Evolutionary conservation across 2,888 invertebrate genomes (phyloP), one percentile per base, ranked within the genome.

Genomic region (Ceriagrion tenellum): DNA sequence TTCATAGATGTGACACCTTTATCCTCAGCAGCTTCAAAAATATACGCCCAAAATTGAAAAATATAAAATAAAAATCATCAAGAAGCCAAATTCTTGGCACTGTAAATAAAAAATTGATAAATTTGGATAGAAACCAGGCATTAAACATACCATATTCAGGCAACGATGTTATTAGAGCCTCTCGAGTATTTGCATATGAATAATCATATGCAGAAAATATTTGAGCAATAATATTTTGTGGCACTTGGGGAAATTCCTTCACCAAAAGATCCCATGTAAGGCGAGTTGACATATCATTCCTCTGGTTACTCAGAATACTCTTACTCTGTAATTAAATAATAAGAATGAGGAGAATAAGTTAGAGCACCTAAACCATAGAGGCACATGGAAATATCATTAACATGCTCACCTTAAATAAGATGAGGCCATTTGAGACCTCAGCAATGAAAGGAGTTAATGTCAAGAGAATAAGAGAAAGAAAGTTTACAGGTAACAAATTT

Each of bases 241-340:
- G 93, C 40, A 93, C 47, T 69, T 74, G 93, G 35, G 93, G 69
- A 93, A 93, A 93, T 69, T 93, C 93, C 35, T 93, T 93, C 4
- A 47, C 55, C 69, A 93, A 47, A 63, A 93, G 63, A 47, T 93
- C 93, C 93, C 93, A 93, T 35, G 93, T 69, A 47, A 93, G 93
- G 16, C 81, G 95, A 63, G 91, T 81, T 95, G 88, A 95, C 81
- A 88, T 56, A 89, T 95, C 88, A 56, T 95, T 95, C 88, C 88
- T 55, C 59, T 89, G 88, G 88, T 23, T n/a, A 81, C 40, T 35
- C 69, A 26, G 63, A 55, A n/a, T 69, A 40, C 69, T 95, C 90
- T 95, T 81, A 69, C 95, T 88, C 91, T 95, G 93, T 47, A 89
- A 95, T 47, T 26, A 47, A n/a, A n/a, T n/a, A n/a, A n/a, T n/a